Base-by-base conservation (phyloP, 1,140 invertebrate genomes). In the Lasaia peninsularis region DNA sequence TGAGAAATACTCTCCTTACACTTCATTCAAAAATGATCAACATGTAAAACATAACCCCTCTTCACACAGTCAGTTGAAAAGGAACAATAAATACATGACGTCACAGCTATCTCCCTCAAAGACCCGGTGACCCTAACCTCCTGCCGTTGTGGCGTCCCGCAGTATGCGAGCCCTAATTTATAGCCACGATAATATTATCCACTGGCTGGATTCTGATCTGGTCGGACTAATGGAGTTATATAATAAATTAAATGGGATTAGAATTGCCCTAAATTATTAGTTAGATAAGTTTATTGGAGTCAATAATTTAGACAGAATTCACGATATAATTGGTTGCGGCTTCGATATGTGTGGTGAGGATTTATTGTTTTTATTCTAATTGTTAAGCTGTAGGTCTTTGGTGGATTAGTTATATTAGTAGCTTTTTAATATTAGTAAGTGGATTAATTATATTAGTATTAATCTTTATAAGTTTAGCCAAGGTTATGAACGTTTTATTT, bases 191-290 rank as follows among this genome's bases (percentile, higher is more conserved):
- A 48, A 48, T 48, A 48, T 21, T 48, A 48, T 48, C 40, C 18
- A 48, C 18, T 21, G 40, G 4, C 18, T 48, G 40, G 40, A 48
- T 48, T 44, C 20, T 48, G 40, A 48, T 48, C 40, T 48, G 40
- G 40, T 48, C 20, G 40, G 40, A 21, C 40, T 48, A 48, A 48
- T 48, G 40, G 40, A 48, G 40, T 48, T 48, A 48, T 48, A 20
- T 44, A 44, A 44, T 44, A 44, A 44, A 44, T 44, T 44, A 44
- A 16, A 44, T 48, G 11, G 40, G 40, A 48, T 48, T 48, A 48
- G 40, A 48, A 48, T 7, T 48, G 40, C 40, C n/a, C 20, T 21
- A 48, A 48, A 48, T 48, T 48, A 48, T 48, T 48, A 48, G 40
- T 21, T 11, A 48, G 40, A 48, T 48, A 48, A 21, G 44, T 48